Percentiles rank a stretch among this genome's conserved stretches.
Conservation (phyloP, 2,888 invertebrate genomes). For the Drosophila siamana region DNA sequence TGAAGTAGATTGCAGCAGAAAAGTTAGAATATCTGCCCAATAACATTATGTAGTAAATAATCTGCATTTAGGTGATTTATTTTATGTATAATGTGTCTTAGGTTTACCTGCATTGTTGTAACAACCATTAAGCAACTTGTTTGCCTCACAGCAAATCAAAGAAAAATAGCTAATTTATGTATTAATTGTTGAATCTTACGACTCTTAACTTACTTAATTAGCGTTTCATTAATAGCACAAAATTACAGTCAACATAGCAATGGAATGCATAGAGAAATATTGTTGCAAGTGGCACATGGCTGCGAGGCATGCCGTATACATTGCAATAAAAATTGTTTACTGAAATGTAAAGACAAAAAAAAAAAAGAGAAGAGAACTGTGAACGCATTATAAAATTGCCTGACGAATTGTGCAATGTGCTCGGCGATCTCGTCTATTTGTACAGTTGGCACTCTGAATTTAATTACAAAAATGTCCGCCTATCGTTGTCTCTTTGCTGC, state of each 20-base stretch:
- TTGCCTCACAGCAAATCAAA: no score
- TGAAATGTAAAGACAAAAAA: constrained; percentile 52
- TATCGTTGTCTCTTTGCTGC: not conserved
- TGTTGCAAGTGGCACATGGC: constrained; percentile 31
- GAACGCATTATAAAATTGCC: constrained; percentile 32
- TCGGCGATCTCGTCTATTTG: constrained; percentile 38
- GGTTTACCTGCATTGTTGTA: no score
- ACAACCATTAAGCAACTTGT: no score
- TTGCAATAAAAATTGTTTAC: constrained; percentile 61
- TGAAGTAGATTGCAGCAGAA: no score
- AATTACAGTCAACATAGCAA: no score
- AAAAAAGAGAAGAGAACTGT: not conserved
- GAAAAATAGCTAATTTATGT: no score
- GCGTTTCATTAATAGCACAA: not conserved
- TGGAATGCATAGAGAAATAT: constrained; percentile 32
- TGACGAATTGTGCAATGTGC: constrained; percentile 35
- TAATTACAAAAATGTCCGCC: constrained; percentile 59
- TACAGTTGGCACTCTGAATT: constrained; percentile 57
- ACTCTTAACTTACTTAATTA: no score
- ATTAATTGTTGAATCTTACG: no score
- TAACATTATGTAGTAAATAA: no score
- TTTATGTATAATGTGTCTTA: no score
- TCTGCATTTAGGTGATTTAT: no score
- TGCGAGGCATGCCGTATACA: constrained; percentile 19
- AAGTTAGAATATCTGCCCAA: no score